Percentiles rank a stretch among this genome's conserved stretches.
These are phyloP conservation scores for Lymantria monacha DNA, from an alignment of 2,888 invertebrate species.

Conservation along the genomic window DNA sequence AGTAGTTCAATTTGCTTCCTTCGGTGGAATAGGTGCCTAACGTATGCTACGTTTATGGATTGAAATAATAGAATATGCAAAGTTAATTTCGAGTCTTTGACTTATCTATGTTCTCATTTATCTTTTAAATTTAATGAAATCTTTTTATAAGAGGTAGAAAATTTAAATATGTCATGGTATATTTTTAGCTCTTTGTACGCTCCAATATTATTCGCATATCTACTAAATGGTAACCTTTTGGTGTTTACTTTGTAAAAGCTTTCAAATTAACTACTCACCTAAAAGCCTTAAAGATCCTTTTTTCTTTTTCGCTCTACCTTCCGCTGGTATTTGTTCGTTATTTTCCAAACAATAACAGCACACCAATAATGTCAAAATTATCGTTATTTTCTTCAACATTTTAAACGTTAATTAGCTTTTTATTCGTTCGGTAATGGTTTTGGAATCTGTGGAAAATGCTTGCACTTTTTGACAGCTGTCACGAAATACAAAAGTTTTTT, in stretches of 20 bases:
- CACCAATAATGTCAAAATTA: slow-evolving; percentile 50
- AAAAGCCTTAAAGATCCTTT: slow-evolving; percentile 55
- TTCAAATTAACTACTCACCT: slow-evolving; percentile 51
- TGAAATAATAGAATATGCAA: too few species aligned
- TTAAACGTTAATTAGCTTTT: slow-evolving; percentile 10
- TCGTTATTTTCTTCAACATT: slow-evolving; percentile 51
- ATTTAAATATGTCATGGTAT: too few species aligned
- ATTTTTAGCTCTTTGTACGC: too few species aligned
- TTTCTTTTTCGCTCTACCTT: slow-evolving; percentile 68
- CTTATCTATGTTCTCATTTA: too few species aligned
- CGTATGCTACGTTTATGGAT: too few species aligned
- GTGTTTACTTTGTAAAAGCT: not conserved
- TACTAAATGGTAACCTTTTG: not conserved
- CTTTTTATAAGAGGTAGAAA: too few species aligned
- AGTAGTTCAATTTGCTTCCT: too few species aligned
- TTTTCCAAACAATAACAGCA: slow-evolving; percentile 63
- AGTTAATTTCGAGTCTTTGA: too few species aligned
- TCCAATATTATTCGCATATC: too few species aligned
- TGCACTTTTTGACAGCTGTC: slow-evolving; percentile 12
- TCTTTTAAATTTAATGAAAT: too few species aligned
- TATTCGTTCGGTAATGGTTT: slow-evolving; percentile 1
- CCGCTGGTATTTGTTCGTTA: slow-evolving; percentile 49
- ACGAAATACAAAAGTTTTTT: slow-evolving; percentile 8
- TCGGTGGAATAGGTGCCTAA: too few species aligned
- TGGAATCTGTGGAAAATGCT: slow-evolving; percentile 2